These are phyloP conservation scores for Muscidifurax raptorellus DNA, from an alignment of 1,140 invertebrate genomes.

Conservation along the genomic window DNA sequence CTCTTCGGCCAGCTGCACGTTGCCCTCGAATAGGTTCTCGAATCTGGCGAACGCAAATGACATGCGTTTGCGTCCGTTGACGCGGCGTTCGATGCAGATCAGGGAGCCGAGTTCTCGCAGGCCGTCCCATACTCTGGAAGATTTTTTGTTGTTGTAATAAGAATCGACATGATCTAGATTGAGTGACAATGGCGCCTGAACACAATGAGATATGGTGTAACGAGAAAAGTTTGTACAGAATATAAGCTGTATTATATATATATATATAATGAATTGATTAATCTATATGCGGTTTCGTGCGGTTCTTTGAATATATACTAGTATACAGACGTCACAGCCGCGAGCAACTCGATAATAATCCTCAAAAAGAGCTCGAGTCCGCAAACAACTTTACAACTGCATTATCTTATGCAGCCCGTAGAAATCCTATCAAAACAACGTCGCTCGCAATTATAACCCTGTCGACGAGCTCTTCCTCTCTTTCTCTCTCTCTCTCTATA, in stretches of 20 bases:
- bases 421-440: neutral
- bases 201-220: neutral
- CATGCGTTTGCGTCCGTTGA: slow-evolving; percentile 52
- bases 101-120: slow-evolving; percentile 59
- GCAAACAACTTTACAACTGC: neutral
- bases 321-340: too few relatives aligned
- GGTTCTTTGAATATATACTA: neutral
- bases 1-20: slow-evolving; percentile 61
- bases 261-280: too few relatives aligned
- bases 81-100: slow-evolving; percentile 51
- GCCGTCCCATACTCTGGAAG: slow-evolving; percentile 61
- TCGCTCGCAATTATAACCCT: neutral
- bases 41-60: slow-evolving; percentile 70
- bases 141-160: slow-evolving; percentile 1
- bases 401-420: neutral
- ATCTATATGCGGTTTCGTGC: too few relatives aligned
- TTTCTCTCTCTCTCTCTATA: neutral
- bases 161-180: too few relatives aligned
- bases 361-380: neutral
- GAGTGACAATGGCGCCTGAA: too few relatives aligned
- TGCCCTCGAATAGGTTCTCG: slow-evolving; percentile 69
- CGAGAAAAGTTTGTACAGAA: neutral
- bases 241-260: too few relatives aligned
- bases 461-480: neutral
- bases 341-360: neutral